A percentile compares a stretch with the other conserved stretches of the same genome.
Conservation (phyloP, 1,140 invertebrate genomes). For the Zaprionus nigranus region DNA sequence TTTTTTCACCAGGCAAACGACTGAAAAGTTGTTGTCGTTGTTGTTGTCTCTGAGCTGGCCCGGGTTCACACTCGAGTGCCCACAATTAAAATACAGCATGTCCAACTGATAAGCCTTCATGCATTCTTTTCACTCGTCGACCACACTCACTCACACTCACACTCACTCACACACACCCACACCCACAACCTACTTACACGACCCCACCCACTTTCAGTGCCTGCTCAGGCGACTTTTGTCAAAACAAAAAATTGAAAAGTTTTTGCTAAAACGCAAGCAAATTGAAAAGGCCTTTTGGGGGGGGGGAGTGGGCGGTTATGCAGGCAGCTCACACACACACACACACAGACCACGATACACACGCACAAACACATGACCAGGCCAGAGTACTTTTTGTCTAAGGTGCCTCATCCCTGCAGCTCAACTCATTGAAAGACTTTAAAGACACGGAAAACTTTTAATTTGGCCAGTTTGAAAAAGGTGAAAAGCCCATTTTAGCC, state of each 20-base stretch:
- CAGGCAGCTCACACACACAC: constrained; percentile 22
- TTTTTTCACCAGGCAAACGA: constrained; percentile 20
- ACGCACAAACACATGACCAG: constrained; percentile 54
- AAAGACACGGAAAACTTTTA: constrained; percentile 62
- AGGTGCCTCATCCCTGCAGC: neutral
- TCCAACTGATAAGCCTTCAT: constrained; percentile 81
- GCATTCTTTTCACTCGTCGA: constrained; percentile 65
- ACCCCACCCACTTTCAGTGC: constrained; percentile 2
- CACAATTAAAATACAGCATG: constrained; percentile 81
- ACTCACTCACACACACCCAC: neutral
- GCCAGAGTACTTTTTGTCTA: constrained; percentile 42
- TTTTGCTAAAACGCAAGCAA: constrained; percentile 67
- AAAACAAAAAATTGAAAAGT: constrained; percentile 74
- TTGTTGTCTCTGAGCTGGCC: constrained; percentile 35
- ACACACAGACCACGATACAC: constrained; percentile 8
- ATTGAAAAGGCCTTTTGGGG: constrained; percentile 58
- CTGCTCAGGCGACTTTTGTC: constrained; percentile 19
- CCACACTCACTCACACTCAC: constrained; percentile 10
- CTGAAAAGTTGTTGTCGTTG: constrained; percentile 22
- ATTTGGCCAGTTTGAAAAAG: constrained; percentile 75
- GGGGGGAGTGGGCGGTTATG: constrained; percentile 11
- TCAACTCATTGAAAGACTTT: constrained; percentile 55
- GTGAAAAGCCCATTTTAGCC: constrained; percentile 58
- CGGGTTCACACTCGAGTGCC: constrained; percentile 74
- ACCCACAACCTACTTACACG: neutral